Conservation (phyloP, 2,888 invertebrate species). For the Seira musarum region DNA sequence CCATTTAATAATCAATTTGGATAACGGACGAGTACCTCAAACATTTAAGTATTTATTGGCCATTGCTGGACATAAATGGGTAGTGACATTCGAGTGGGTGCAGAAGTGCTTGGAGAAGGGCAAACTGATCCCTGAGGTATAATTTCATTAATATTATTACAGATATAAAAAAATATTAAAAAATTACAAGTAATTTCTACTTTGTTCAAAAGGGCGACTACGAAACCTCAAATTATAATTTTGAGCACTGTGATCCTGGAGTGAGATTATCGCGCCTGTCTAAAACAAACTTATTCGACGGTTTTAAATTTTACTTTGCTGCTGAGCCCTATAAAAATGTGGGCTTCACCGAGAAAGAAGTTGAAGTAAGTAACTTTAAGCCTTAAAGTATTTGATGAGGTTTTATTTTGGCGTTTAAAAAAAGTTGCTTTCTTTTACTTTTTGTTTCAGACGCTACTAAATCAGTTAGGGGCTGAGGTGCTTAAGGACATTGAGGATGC, state of each 20-base stretch:
- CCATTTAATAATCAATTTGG: slow-evolving; percentile 64
- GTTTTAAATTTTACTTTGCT: slow-evolving; percentile 62
- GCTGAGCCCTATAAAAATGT: slow-evolving; percentile 55
- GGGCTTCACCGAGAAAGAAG: slow-evolving; percentile 59
- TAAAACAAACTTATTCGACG: slow-evolving; percentile 47
- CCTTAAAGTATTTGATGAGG: no score
- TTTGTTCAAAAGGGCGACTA: slow-evolving; percentile 37
- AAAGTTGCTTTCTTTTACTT: no score
- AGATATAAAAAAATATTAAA: not conserved
- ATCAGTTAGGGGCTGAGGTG: no score
- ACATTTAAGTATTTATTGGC: slow-evolving; percentile 68
- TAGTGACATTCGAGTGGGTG: slow-evolving; percentile 66
- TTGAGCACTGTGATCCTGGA: slow-evolving; percentile 60
- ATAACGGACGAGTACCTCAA: slow-evolving; percentile 60
- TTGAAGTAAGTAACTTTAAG: not conserved
- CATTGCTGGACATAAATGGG: slow-evolving; percentile 68
- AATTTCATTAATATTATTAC: not conserved
- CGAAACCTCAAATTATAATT: slow-evolving; percentile 58
- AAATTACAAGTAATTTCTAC: not conserved
- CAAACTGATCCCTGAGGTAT: slow-evolving; percentile 60
- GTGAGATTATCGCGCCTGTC: slow-evolving; percentile 55
- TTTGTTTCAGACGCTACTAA: no score
- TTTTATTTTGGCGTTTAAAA: no score
- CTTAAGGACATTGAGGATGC: no score
- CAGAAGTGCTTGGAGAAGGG: slow-evolving; percentile 59